A percentile compares a stretch with the other conserved stretches of the same genome.
Conservation (phyloP, 2,113 vertebrate genomes). For the Macaca nemestrina region DNA sequence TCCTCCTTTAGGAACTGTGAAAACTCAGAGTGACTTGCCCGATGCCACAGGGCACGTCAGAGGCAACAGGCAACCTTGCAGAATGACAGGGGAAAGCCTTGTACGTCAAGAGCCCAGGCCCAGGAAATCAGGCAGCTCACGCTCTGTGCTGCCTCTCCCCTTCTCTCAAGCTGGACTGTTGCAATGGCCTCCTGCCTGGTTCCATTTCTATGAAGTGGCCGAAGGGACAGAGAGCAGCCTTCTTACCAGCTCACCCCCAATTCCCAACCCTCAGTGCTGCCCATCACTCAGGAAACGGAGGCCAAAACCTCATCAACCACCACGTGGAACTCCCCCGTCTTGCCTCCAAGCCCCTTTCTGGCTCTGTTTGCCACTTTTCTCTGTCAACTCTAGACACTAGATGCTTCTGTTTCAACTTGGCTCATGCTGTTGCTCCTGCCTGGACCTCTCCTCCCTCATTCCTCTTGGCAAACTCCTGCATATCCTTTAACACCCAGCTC, state of each 20-base stretch:
- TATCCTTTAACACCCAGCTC: neutral
- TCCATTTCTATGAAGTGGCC: neutral
- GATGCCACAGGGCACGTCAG: neutral
- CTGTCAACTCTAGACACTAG: neutral
- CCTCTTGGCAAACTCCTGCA: neutral
- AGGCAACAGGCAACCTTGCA: neutral
- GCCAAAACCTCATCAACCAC: too few relatives aligned
- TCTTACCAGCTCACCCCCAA: too few relatives aligned
- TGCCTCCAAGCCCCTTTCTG: neutral
- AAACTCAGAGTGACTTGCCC: neutral
- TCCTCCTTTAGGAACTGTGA: neutral
- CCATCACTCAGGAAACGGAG: neutral
- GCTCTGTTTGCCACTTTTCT: neutral
- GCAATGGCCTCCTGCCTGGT: neutral
- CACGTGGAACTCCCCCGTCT: neutral
- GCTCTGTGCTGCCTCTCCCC: neutral
- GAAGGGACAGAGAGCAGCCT: neutral
- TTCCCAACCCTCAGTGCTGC: neutral
- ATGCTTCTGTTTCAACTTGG: neutral
- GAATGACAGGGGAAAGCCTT: neutral
- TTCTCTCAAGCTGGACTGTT: neutral
- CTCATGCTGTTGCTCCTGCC: neutral
- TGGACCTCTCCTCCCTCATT: neutral
- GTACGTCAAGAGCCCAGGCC: accelerated
- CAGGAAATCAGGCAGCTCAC: neutral